Evolutionary conservation across 2,888 invertebrate species (phyloP).

Genomic region (Dasysyrphus tricinctus): DNA sequence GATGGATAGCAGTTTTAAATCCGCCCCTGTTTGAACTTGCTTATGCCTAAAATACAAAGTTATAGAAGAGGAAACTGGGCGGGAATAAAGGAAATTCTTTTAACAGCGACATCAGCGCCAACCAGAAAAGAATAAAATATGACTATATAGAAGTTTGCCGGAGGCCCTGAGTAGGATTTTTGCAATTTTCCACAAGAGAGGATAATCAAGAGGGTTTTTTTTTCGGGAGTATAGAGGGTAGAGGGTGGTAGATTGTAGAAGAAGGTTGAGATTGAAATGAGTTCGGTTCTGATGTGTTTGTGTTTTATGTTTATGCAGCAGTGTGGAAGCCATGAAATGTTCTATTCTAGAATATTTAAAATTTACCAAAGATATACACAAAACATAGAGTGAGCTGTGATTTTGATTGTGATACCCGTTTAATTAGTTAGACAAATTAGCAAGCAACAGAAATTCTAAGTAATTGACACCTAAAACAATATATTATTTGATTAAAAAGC

Average conservation of each 20-base stretch:
- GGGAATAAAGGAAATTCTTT: conserved; percentile 9
- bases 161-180: conserved; percentile 45
- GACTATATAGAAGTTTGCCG: conserved; percentile 55
- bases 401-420: conserved; percentile 62
- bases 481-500: conserved; percentile 34
- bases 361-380: conserved; percentile 46
- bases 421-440: conserved; percentile 66
- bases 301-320: conserved; percentile 22
- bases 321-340: conserved; percentile 53
- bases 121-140: conserved; percentile 56
- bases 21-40: not conserved
- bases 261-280: not conserved
- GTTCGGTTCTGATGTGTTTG: conserved; percentile 26
- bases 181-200: conserved; percentile 63
- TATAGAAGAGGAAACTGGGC: not conserved
- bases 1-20: too few species aligned
- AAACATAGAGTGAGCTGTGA: conserved; percentile 36
- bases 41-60: conserved; percentile 18
- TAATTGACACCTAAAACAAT: conserved; percentile 39
- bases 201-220: conserved; percentile 18
- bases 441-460: conserved; percentile 2
- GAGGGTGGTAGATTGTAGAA: not conserved
- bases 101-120: conserved; percentile 38
- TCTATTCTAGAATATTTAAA: conserved; percentile 38
- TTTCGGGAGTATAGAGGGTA: not conserved